A percentile compares a stretch with the other conserved stretches of the same genome.
These are phyloP conservation scores for Meriones psammophilus DNA, from an alignment of 2,797 vertebrate species.

Conservation along the genomic window DNA sequence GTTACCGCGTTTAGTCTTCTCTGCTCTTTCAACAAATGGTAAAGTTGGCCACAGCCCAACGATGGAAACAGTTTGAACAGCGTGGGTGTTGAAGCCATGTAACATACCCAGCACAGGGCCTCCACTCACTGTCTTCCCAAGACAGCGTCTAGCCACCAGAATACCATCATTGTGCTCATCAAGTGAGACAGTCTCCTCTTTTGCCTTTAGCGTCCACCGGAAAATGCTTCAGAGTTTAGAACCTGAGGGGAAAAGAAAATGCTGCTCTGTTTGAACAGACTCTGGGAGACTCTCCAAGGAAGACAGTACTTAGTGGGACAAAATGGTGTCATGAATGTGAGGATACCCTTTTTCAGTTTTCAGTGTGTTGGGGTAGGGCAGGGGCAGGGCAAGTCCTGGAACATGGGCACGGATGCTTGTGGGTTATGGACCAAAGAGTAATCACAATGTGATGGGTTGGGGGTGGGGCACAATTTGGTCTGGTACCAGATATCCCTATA, in stretches of 20 bases:
- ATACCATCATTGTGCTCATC: not conserved
- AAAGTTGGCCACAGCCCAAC: not conserved
- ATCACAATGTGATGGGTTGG: not conserved
- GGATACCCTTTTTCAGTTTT: not conserved
- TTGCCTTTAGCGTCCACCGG: not conserved
- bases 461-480: not conserved
- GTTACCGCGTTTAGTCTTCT: conserved; percentile 49
- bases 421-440: not conserved
- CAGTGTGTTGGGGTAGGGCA: not conserved
- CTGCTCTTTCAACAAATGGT: not conserved
- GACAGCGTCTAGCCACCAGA: not conserved
- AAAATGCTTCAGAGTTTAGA: not conserved
- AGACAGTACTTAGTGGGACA: not conserved
- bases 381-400: not conserved
- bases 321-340: too few species aligned
- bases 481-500: not conserved
- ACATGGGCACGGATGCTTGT: not conserved
- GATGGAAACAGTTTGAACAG: not conserved
- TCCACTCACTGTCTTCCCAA: not conserved
- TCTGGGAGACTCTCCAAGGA: not conserved
- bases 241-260: not conserved
- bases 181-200: not conserved
- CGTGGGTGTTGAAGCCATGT: rapidly evolving
- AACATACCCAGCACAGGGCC: not conserved
- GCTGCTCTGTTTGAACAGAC: not conserved